Conservation (phyloP, 2,888 invertebrate genomes). For the Phalangium opilio region DNA sequence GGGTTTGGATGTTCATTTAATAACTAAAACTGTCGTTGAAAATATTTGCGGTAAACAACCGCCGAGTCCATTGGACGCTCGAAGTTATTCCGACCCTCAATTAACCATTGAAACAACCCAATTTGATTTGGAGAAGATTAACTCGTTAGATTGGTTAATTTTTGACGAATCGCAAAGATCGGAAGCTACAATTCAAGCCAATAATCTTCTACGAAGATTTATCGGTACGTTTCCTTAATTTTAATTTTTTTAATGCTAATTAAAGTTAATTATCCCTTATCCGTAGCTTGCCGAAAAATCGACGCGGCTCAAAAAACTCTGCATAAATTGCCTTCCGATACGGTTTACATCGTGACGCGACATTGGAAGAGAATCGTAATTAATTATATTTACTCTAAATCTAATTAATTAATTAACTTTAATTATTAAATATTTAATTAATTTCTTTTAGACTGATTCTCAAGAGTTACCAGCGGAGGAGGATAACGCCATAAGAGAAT, state of each 20-base stretch:
- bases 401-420: constrained; percentile 15
- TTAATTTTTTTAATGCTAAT: not conserved
- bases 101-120: not conserved
- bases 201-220: constrained; percentile 71
- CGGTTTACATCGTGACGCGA: constrained; percentile 42
- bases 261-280: constrained; percentile 2
- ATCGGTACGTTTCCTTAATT: constrained; percentile 33
- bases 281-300: constrained; percentile 51
- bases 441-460: constrained; percentile 27
- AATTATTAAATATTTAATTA: too few relatives aligned
- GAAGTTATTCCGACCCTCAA: too few relatives aligned
- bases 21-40: constrained; percentile 71
- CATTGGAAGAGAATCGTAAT: constrained; percentile 31
- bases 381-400: not conserved
- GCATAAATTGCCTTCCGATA: constrained; percentile 50
- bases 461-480: constrained; percentile 35
- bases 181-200: constrained; percentile 73
- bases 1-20: constrained; percentile 64
- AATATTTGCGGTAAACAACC: constrained; percentile 38
- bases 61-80: constrained; percentile 10
- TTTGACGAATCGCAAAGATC: constrained; percentile 59
- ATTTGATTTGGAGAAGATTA: constrained; percentile 54
- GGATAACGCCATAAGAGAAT: constrained; percentile 53
- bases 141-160: constrained; percentile 70
- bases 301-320: constrained; percentile 65